Evolutionary conservation across 2,113 vertebrate species (phyloP).

Genomic region (Sander vitreus): DNA sequence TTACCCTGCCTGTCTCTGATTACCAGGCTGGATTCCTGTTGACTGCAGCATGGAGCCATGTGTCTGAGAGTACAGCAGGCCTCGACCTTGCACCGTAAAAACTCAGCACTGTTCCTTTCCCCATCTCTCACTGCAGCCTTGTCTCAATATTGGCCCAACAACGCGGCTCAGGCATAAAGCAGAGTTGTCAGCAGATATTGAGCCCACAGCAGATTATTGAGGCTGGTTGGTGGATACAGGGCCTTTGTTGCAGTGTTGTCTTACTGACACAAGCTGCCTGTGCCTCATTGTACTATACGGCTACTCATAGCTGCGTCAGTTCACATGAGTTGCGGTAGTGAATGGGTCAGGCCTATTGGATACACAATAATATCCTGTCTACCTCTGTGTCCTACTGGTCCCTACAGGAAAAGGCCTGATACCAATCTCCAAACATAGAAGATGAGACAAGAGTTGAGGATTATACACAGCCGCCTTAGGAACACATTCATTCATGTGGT

Average conservation of each 20-base stretch:
- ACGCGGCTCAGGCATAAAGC: slow-evolving; percentile 48
- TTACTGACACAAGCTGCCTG: slow-evolving; percentile 70
- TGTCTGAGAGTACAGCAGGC: slow-evolving; percentile 40
- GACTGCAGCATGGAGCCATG: slow-evolving; percentile 50
- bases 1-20: slow-evolving; percentile 75
- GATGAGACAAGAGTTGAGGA: slow-evolving; percentile 58
- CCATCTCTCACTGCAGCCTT: slow-evolving; percentile 40
- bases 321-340: slow-evolving; percentile 77
- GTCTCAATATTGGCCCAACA: slow-evolving; percentile 55
- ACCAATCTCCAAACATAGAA: slow-evolving; percentile 74
- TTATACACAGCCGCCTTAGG: slow-evolving; percentile 37
- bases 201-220: slow-evolving; percentile 78
- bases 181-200: slow-evolving; percentile 81
- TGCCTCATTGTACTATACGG: slow-evolving; percentile 67
- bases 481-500: slow-evolving; percentile 23
- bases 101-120: slow-evolving; percentile 34
- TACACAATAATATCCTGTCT: slow-evolving; percentile 76
- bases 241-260: slow-evolving; percentile 80
- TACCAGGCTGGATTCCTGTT: slow-evolving; percentile 66
- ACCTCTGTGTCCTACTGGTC: slow-evolving; percentile 54
- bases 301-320: slow-evolving; percentile 68
- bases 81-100: slow-evolving; percentile 22
- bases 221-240: slow-evolving; percentile 73
- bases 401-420: slow-evolving; percentile 77
- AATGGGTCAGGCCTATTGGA: slow-evolving; percentile 65